phyloP scores from a whole-genome alignment of 1,140 invertebrate genomes.

The Zaprionus nigranus region DNA sequence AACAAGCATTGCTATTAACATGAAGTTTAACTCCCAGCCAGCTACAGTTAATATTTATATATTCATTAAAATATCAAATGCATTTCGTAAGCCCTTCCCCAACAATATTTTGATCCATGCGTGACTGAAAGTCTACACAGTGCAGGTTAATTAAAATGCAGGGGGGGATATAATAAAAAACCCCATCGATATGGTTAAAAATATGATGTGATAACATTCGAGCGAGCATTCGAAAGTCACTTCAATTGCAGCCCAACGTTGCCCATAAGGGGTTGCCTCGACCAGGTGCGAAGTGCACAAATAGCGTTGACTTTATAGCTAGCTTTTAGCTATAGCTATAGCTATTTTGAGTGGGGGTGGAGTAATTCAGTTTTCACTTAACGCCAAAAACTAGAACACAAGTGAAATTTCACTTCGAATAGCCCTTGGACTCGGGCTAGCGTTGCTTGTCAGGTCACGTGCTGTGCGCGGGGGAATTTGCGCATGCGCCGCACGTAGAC shows the following conservation, averaged over 20 bases:
- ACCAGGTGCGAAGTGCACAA: conserved; percentile 73
- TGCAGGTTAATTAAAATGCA: conserved; percentile 70
- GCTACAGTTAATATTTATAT: neutral
- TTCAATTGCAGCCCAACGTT: conserved; percentile 64
- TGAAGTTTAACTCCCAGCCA: neutral
- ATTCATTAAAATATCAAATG: neutral
- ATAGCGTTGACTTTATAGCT: neutral
- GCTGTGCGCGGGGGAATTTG: conserved; percentile 47
- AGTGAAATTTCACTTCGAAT: conserved; percentile 76
- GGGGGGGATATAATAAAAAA: conserved; percentile 51
- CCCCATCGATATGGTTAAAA: conserved; percentile 60
- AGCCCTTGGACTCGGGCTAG: neutral
- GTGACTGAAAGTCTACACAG: conserved; percentile 39
- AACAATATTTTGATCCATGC: neutral
- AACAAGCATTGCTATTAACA: neutral
- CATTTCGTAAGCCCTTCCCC: neutral
- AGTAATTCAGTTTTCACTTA: conserved; percentile 75
- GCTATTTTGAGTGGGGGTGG: conserved; percentile 19
- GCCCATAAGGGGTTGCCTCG: conserved; percentile 50
- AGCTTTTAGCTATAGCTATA: neutral
- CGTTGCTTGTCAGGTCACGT: conserved; percentile 49
- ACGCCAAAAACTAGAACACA: conserved; percentile 82
- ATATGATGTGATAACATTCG: conserved; percentile 80
- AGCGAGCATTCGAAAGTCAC: conserved; percentile 70
- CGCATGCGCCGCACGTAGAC: conserved; percentile 64